Evolutionary conservation across 1,140 invertebrate species (phyloP).

Genomic region (Steinernema feltiae): DNA sequence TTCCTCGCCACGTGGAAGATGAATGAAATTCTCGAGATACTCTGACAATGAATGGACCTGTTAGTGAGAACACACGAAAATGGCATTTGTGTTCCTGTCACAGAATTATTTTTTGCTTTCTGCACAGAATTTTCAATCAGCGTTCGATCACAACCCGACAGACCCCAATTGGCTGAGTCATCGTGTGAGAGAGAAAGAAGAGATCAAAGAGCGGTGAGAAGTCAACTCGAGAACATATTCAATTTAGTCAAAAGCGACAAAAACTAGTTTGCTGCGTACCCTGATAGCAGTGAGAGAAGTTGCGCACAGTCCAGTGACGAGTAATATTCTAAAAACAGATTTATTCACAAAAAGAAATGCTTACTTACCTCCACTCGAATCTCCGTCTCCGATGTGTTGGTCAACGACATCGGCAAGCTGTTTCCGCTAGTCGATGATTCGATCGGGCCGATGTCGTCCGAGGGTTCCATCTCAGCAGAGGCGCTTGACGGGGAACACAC

Average conservation of each 20-base stretch:
- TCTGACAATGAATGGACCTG: constrained; percentile 24
- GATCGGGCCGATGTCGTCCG: background rate
- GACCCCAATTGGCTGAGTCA: too few species aligned
- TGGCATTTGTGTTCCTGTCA: too few species aligned
- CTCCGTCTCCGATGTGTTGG: background rate
- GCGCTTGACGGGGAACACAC: too few species aligned
- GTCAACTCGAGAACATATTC: background rate
- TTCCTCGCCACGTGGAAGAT: constrained; percentile 50
- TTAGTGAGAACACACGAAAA: too few species aligned
- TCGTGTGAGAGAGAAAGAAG: too few species aligned
- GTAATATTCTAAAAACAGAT: constrained; percentile 32
- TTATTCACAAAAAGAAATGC: background rate
- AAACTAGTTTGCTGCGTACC: background rate
- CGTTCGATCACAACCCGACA: too few species aligned
- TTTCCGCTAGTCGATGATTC: background rate
- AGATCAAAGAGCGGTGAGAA: background rate
- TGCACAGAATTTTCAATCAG: too few species aligned
- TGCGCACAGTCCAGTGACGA: constrained; percentile 56
- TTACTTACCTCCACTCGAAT: background rate
- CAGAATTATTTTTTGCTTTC: too few species aligned
- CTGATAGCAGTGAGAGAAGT: constrained; percentile 45
- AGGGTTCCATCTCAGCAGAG: background rate
- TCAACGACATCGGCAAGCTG: background rate
- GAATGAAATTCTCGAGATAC: constrained; percentile 56
- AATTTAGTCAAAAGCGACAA: background rate